A percentile compares a stretch with the other conserved stretches of the same genome.
phyloP scores from a whole-genome alignment of 2,888 invertebrate species.

The Hypolimnas misippus region DNA sequence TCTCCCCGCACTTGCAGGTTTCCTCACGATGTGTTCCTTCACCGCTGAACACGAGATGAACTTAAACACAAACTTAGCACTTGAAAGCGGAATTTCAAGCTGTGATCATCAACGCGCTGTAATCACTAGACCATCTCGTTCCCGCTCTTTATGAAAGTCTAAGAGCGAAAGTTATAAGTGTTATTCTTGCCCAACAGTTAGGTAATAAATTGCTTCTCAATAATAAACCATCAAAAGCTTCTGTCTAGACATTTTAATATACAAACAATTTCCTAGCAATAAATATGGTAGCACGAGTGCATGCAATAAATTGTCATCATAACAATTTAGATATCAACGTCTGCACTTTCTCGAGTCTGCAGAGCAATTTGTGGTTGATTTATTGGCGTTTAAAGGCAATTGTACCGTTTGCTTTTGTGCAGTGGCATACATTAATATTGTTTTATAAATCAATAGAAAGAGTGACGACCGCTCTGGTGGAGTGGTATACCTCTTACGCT shows the following conservation, averaged over 20 bases:
- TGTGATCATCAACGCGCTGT: too few relatives aligned
- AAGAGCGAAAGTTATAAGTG: too few relatives aligned
- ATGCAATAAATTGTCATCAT: slow-evolving; percentile 21
- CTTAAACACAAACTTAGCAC: too few relatives aligned
- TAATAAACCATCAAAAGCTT: neutral
- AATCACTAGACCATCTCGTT: too few relatives aligned
- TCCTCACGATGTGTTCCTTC: too few relatives aligned
- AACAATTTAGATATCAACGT: slow-evolving; percentile 19
- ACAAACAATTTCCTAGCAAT: slow-evolving; percentile 5
- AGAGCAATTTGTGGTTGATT: neutral
- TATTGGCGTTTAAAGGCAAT: neutral
- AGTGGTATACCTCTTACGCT: too few relatives aligned
- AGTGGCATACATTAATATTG: neutral
- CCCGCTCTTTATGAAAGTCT: too few relatives aligned
- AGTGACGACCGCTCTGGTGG: too few relatives aligned
- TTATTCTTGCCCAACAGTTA: too few relatives aligned
- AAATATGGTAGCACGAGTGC: neutral
- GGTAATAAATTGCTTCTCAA: neutral
- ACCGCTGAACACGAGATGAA: too few relatives aligned
- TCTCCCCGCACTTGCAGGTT: too few relatives aligned
- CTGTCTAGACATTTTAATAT: neutral
- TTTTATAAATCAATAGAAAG: neutral
- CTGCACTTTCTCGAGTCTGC: neutral
- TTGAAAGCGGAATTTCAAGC: too few relatives aligned
- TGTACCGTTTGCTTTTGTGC: neutral